Percentiles rank a stretch among this genome's conserved stretches.
phyloP scores from a whole-genome alignment of 1,140 invertebrate genomes.

The Bradysia coprophila region DNA sequence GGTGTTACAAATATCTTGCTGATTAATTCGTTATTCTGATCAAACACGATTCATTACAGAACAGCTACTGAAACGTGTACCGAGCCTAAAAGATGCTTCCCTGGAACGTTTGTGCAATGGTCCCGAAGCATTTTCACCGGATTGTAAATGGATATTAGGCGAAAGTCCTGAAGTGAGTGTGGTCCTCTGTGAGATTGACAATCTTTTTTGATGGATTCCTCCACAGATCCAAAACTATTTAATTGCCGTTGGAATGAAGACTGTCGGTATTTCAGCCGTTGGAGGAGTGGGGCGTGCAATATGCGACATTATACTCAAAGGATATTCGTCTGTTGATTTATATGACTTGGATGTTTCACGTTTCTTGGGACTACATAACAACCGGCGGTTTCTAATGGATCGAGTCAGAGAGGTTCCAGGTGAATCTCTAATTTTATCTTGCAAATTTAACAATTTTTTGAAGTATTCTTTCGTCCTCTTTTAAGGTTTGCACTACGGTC shows the following conservation, averaged over 20 bases:
- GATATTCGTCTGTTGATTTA: conserved; percentile 64
- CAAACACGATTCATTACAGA: too few species aligned
- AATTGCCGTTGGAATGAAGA: conserved; percentile 91
- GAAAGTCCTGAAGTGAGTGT: conserved; percentile 70
- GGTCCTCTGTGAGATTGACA: not conserved
- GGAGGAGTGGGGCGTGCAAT: conserved; percentile 85
- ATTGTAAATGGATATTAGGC: conserved; percentile 82
- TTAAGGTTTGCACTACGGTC: conserved; percentile 52
- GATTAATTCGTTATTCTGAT: too few species aligned
- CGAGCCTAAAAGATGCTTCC: conserved; percentile 47
- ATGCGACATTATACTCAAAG: conserved; percentile 76
- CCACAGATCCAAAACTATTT: conserved; percentile 78
- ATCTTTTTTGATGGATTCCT: conserved; percentile 9
- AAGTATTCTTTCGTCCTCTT: conserved; percentile 3
- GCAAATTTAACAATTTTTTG: not conserved
- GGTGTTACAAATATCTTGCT: too few species aligned
- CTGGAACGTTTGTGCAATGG: conserved; percentile 67
- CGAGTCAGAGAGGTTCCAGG: conserved; percentile 87
- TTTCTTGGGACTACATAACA: conserved; percentile 91
- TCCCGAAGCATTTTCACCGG: conserved; percentile 87
- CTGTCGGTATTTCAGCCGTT: conserved; percentile 77
- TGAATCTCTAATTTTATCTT: conserved; percentile 17
- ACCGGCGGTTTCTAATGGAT: conserved; percentile 82
- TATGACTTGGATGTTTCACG: conserved; percentile 83
- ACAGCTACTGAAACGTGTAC: conserved; percentile 67